Evolutionary conservation across 2,888 invertebrate species (phyloP).

Genomic region (Merodon equestris): DNA sequence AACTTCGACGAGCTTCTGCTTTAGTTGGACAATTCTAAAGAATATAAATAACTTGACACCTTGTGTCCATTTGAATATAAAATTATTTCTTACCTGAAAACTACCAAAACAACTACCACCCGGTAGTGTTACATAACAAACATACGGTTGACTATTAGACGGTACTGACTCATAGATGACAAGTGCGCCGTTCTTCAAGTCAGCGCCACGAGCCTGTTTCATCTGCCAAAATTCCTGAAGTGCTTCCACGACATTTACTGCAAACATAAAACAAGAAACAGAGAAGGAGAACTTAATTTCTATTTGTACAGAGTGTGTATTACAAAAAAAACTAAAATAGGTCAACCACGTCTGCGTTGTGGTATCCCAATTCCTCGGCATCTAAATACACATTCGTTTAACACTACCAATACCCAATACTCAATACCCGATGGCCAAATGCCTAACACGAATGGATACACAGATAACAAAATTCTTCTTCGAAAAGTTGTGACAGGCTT

Average conservation of each 20-base stretch:
- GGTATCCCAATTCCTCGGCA: too few relatives aligned
- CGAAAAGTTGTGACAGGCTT: background rate
- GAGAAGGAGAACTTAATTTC: background rate
- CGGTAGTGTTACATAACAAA: conserved; percentile 96
- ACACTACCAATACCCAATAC: background rate
- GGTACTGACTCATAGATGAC: conserved; percentile 97
- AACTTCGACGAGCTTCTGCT: conserved; percentile 95
- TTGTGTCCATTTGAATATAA: background rate
- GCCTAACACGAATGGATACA: too few relatives aligned
- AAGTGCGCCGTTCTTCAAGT: conserved; percentile 91
- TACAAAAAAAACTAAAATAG: too few relatives aligned
- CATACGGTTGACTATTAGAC: conserved; percentile 93
- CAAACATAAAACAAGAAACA: conserved; percentile 71
- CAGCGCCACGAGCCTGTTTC: conserved; percentile 93
- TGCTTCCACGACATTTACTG: conserved; percentile 97
- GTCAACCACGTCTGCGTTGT: too few relatives aligned
- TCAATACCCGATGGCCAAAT: too few relatives aligned
- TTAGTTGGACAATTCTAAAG: conserved; percentile 94
- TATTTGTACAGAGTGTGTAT: too few relatives aligned
- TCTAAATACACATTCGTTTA: background rate
- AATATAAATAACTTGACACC: background rate
- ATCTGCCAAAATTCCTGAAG: conserved; percentile 98
- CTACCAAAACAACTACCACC: conserved; percentile 98
- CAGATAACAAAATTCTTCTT: conserved; percentile 21
- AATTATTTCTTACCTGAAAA: conserved; percentile 86